These are phyloP conservation scores for Carassius gibelio DNA, from an alignment of 2,113 vertebrate genomes.

Conservation along the genomic window DNA sequence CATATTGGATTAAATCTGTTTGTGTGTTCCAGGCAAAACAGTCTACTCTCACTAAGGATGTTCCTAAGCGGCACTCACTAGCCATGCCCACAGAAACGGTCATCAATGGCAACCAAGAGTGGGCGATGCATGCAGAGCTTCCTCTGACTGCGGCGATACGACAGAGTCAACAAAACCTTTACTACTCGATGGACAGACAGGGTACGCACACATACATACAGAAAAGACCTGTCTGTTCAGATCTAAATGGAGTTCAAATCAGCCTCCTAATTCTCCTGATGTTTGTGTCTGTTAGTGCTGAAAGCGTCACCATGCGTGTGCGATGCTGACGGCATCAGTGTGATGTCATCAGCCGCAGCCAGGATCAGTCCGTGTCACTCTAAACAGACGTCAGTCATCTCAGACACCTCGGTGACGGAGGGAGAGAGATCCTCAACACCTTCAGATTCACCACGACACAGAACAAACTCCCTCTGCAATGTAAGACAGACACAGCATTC, in stretches of 20 bases:
- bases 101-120: conserved; percentile 98
- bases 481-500: conserved; percentile 80
- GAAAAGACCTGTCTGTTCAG: background rate
- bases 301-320: conserved; percentile 54
- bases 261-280: background rate
- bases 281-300: conserved; percentile 48
- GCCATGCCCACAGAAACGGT: conserved; percentile 95
- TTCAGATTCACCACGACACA: conserved; percentile 93
- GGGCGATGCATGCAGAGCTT: conserved; percentile 96
- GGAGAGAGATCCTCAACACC: conserved; percentile 96
- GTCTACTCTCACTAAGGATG: conserved; percentile 97
- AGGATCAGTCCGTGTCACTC: conserved; percentile 96
- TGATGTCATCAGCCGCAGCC: conserved; percentile 76
- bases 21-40: conserved; percentile 88
- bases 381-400: conserved; percentile 93
- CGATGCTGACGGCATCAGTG: conserved; percentile 49
- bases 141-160: conserved; percentile 95
- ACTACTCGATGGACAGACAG: conserved; percentile 91
- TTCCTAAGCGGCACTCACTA: conserved; percentile 94
- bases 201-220: conserved; percentile 71
- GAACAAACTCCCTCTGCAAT: conserved; percentile 98
- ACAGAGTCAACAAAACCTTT: conserved; percentile 97
- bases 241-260: background rate
- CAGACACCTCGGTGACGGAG: conserved; percentile 88
- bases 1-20: conserved; percentile 44